Evolutionary conservation across 2,797 vertebrate genomes (phyloP).

Genomic region (Typhlichthys subterraneus): DNA sequence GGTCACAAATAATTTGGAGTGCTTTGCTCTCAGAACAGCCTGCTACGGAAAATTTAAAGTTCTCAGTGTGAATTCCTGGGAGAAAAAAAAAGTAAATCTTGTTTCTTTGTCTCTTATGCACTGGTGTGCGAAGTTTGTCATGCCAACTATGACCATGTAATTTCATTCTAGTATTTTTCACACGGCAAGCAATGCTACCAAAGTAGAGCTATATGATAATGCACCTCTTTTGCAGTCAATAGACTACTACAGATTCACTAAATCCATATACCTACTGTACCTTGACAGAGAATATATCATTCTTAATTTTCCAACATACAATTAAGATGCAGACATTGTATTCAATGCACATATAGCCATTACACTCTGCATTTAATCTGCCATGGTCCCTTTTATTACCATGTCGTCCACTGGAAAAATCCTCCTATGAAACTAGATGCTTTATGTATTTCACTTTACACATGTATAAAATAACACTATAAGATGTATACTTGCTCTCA

Average conservation of each 20-base stretch:
- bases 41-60: conserved; percentile 4
- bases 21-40: conserved; percentile 18
- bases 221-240: conserved; percentile 36
- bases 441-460: too few species aligned
- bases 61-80: conserved; percentile 2
- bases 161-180: conserved; percentile 16
- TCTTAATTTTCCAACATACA: conserved; percentile 1
- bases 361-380: background rate
- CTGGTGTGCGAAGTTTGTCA: background rate
- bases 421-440: background rate
- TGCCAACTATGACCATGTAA: conserved; percentile 28
- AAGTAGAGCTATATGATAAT: conserved; percentile 16
- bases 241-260: conserved; percentile 29
- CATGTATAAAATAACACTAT: too few species aligned
- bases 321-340: background rate
- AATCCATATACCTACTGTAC: conserved; percentile 7
- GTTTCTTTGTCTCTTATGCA: conserved; percentile 24
- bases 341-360: background rate
- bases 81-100: background rate
- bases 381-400: background rate
- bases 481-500: too few species aligned
- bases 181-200: conserved; percentile 18
- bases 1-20: conserved; percentile 52
- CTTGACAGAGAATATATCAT: conserved; percentile 14
- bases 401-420: background rate